Evolutionary conservation across 2,113 vertebrate species (phyloP), one percentile per base, ranked within the genome.

Genomic region (Epinephelus moara): DNA sequence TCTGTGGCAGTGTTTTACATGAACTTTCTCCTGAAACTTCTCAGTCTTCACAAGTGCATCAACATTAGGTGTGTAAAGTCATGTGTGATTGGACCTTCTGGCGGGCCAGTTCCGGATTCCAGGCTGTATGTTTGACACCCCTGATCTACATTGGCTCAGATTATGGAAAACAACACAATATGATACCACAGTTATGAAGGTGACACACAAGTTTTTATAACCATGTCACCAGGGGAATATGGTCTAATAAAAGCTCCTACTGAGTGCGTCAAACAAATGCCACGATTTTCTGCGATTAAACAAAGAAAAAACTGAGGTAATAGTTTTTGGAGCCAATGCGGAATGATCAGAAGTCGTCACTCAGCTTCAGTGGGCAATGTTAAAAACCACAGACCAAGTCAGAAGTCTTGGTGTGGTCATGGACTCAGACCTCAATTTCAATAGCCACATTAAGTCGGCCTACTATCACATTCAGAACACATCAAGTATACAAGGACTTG

Each of bases 71-170:
- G 33, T 37, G 33, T 7, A 6, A 37, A 37, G 33, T 37, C 33
- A 37, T 37, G 4, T 30, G 30, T 1, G 33, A 37, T 7, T 37
- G 33, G 33, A 37, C 33, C 33, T 7, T 37, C 4, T 37, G 33
- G 33, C 33, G 6, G 33, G 33, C 6, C 33, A 37, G 6, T 37
- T 37, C 33, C 3, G 33, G 33, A 6, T 1, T 7, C 33, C 6
- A 7, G 33, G 33, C 33, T 37, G 33, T 37, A 30, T 37, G 6
- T 37, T 37, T 37, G 33, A 37, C 33, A 37, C 33, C 33, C 33
- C 33, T 37, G 33, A 74, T 88, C 30, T 19, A 11, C 25, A 62
- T 62, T 40, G 18, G 30, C 60, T 40, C 18, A 21, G 60, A 62
- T 62, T 19, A 37, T 9, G 33, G 18, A 62, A 33, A 62, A 62